Conservation (phyloP, 2,797 vertebrate species). For the Euphonia xanthogaster region DNA sequence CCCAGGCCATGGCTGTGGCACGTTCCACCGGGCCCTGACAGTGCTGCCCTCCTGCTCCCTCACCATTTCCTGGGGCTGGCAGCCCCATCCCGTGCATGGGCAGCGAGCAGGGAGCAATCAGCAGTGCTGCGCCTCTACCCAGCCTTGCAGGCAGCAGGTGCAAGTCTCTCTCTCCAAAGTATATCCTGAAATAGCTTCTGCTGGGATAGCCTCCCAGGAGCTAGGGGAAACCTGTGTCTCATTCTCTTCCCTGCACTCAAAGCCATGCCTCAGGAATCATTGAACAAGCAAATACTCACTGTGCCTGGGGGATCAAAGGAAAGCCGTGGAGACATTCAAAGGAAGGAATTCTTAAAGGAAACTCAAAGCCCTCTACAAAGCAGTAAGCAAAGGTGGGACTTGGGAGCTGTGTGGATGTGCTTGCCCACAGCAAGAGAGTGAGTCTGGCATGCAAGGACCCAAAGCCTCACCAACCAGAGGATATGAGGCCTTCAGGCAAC, state of each 20-base stretch:
- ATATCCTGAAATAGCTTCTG: neutral
- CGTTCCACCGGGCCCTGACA: rapidly evolving
- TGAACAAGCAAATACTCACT: neutral
- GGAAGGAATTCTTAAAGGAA: neutral
- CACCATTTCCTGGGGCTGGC: rapidly evolving
- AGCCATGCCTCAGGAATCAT: neutral
- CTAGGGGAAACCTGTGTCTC: neutral
- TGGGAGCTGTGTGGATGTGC: neutral
- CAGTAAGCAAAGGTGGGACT: neutral
- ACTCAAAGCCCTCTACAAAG: neutral
- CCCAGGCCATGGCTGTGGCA: neutral
- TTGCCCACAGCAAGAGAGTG: neutral
- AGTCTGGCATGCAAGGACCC: neutral
- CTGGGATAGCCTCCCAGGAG: neutral
- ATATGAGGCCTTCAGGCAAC: neutral
- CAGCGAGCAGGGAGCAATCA: neutral
- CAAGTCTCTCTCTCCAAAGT: neutral
- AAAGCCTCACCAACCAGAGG: neutral
- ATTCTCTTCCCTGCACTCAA: neutral
- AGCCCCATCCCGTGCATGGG: neutral
- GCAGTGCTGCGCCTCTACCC: neutral
- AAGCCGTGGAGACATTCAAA: neutral
- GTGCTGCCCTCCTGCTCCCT: neutral
- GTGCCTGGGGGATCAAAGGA: neutral
- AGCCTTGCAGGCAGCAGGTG: neutral